Percentiles rank a stretch among this genome's conserved stretches.
Conservation (phyloP, 1,140 invertebrate species). For the Macrobrachium rosenbergii region DNA sequence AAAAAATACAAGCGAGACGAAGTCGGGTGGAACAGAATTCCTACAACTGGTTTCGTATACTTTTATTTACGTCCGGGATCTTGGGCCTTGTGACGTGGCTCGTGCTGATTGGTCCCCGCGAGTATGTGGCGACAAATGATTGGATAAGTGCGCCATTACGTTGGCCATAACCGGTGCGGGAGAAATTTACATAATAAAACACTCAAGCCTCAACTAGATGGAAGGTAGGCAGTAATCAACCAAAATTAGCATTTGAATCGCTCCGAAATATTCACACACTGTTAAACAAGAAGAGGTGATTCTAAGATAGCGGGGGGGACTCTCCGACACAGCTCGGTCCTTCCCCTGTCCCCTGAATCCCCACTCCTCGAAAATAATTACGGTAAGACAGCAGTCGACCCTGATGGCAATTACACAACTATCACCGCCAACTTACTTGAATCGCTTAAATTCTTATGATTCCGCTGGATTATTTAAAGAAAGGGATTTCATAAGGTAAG, state of each 20-base stretch:
- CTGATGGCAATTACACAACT: constrained; percentile 23
- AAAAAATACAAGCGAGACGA: constrained; percentile 2
- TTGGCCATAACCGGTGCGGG: constrained; percentile 52
- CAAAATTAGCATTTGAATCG: constrained; percentile 57
- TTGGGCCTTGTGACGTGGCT: constrained; percentile 48
- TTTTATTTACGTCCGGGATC: constrained; percentile 44
- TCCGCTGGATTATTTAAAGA: no score
- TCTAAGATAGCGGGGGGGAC: constrained; percentile 32
- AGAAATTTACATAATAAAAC: constrained; percentile 61
- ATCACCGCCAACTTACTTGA: background rate
- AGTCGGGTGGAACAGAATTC: constrained; percentile 1
- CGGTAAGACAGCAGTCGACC: background rate
- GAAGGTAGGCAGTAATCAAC: constrained; percentile 63
- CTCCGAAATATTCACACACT: constrained; percentile 59
- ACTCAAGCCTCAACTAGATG: constrained; percentile 46
- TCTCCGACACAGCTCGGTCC: background rate
- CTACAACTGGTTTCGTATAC: constrained; percentile 25
- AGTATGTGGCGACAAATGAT: constrained; percentile 57
- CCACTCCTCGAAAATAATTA: constrained; percentile 30
- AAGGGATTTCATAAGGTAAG: no score
- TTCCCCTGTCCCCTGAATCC: background rate
- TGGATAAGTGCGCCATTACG: constrained; percentile 63
- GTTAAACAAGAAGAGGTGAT: constrained; percentile 62
- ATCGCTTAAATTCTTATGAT: background rate
- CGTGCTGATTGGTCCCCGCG: constrained; percentile 42